A percentile compares a stretch with the other conserved stretches of the same genome.
Evolutionary conservation across 2,888 invertebrate species (phyloP).

Genomic region (Perithous albicinctus): DNA sequence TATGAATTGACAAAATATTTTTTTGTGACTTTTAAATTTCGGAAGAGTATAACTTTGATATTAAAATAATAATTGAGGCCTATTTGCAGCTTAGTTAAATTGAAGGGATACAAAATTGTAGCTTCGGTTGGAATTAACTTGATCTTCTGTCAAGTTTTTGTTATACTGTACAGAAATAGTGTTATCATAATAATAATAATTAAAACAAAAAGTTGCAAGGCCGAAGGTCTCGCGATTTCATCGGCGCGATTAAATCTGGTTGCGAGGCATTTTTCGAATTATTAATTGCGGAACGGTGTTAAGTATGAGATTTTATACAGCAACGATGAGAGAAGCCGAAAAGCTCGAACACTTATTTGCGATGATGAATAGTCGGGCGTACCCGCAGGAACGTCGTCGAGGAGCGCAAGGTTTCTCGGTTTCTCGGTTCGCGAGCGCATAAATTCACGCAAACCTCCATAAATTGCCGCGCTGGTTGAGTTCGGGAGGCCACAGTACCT

Average conservation of each 20-base stretch:
- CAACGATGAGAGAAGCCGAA: slow-evolving; percentile 29
- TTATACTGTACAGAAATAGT: not conserved
- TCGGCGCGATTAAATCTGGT: slow-evolving; percentile 18
- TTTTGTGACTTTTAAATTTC: too few relatives aligned
- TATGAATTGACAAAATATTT: too few relatives aligned
- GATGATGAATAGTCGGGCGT: slow-evolving; percentile 55
- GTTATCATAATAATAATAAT: not conserved
- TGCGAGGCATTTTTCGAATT: not conserved
- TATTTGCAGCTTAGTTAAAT: too few relatives aligned
- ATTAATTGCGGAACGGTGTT: slow-evolving; percentile 10
- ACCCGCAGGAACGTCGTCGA: slow-evolving; percentile 73
- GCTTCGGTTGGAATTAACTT: too few relatives aligned
- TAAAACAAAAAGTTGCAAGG: not conserved
- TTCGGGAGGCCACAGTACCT: slow-evolving; percentile 75
- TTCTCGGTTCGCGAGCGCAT: slow-evolving; percentile 73
- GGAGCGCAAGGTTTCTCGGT: slow-evolving; percentile 52
- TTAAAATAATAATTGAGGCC: too few relatives aligned
- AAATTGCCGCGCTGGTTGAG: slow-evolving; percentile 77
- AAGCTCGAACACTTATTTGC: slow-evolving; percentile 32
- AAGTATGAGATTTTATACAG: slow-evolving; percentile 10
- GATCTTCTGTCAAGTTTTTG: too few relatives aligned
- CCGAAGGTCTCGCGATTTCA: not conserved
- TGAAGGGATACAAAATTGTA: too few relatives aligned
- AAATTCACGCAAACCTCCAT: slow-evolving; percentile 79
- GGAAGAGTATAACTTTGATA: too few relatives aligned